phyloP scores from a whole-genome alignment of 1,140 invertebrate genomes.

The Drosophila albomicans region DNA sequence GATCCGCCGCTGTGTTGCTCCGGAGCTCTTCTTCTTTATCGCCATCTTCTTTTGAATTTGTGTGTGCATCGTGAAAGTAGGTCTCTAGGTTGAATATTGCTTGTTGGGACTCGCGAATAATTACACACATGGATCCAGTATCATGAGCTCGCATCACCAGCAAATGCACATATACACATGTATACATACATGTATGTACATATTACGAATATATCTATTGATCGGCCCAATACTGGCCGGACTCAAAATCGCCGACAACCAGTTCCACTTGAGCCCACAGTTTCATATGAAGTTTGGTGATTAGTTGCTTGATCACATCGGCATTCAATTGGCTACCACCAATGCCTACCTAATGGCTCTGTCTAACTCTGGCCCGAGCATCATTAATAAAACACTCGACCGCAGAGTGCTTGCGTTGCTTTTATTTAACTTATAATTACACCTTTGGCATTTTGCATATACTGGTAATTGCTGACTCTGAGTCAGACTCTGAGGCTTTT shows the following conservation, averaged over 20 bases:
- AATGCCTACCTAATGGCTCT: slow-evolving; percentile 60
- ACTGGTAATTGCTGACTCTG: slow-evolving; percentile 10
- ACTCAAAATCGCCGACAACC: slow-evolving; percentile 64
- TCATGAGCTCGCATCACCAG: neutral
- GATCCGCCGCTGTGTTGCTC: neutral
- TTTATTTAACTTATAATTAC: slow-evolving; percentile 75
- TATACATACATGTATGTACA: slow-evolving; percentile 9
- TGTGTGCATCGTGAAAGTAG: slow-evolving; percentile 69
- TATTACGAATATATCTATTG: slow-evolving; percentile 54
- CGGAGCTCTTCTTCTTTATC: neutral
- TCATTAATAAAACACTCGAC: slow-evolving; percentile 73
- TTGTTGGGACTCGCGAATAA: slow-evolving; percentile 41
- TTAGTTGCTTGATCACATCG: slow-evolving; percentile 19
- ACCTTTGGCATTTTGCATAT: slow-evolving; percentile 78
- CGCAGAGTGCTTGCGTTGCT: slow-evolving; percentile 33
- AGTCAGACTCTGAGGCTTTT: neutral
- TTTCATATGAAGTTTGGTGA: slow-evolving; percentile 25
- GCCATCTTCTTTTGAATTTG: slow-evolving; percentile 29
- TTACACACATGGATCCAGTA: slow-evolving; percentile 6
- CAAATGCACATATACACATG: neutral
- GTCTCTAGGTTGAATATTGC: slow-evolving; percentile 69
- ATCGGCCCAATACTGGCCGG: slow-evolving; percentile 53
- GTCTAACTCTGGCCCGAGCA: slow-evolving; percentile 59
- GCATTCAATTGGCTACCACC: slow-evolving; percentile 23
- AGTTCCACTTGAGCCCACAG: slow-evolving; percentile 56